A percentile compares a stretch with the other conserved stretches of the same genome.
Conservation (phyloP, 2,888 invertebrate species). For the Archips xylosteana region DNA sequence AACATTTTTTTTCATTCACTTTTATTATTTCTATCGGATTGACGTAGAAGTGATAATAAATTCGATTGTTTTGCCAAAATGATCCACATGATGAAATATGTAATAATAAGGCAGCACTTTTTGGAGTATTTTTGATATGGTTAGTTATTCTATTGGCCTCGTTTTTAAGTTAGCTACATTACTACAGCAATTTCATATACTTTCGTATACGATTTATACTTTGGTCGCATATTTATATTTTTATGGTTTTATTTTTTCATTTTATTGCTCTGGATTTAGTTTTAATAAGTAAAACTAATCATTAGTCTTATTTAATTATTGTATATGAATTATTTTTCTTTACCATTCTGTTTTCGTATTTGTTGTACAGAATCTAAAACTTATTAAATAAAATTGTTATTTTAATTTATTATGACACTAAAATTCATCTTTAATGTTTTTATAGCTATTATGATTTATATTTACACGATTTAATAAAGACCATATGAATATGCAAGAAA, state of each 20-base stretch:
- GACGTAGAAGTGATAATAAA: constrained; percentile 16
- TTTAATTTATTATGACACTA: too few species aligned
- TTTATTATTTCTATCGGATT: background rate
- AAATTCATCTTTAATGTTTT: background rate
- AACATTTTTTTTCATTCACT: background rate
- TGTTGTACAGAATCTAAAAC: background rate
- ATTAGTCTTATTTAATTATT: background rate
- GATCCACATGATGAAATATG: constrained; percentile 22
- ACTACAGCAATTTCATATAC: constrained; percentile 24
- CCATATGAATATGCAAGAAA: background rate
- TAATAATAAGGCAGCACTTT: constrained; percentile 38
- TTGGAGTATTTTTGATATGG: constrained; percentile 35
- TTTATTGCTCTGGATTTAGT: background rate
- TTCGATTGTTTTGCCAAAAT: constrained; percentile 14
- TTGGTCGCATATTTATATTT: background rate
- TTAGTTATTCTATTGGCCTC: constrained; percentile 14
- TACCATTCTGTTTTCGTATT: background rate
- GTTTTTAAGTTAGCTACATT: constrained; percentile 24
- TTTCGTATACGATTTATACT: background rate
- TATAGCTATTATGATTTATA: background rate
- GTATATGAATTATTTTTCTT: background rate
- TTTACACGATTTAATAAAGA: too few species aligned
- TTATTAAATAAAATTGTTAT: background rate
- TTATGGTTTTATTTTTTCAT: background rate
- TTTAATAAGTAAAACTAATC: background rate